phyloP scores from a whole-genome alignment of 2,113 vertebrate genomes.

The Chaenogobius annularis region DNA sequence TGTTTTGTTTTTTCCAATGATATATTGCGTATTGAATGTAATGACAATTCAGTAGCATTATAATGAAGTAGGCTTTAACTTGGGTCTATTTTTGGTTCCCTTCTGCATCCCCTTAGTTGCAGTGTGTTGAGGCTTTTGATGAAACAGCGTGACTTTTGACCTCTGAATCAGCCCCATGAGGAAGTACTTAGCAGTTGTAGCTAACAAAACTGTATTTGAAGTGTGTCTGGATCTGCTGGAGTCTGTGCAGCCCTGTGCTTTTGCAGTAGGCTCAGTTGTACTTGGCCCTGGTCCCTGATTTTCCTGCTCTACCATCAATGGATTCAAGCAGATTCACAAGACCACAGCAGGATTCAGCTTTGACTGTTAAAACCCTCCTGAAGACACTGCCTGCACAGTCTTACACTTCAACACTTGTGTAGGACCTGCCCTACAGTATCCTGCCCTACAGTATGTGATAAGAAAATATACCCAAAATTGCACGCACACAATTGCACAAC shows the following conservation, averaged over 20 bases:
- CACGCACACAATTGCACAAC: too few relatives aligned
- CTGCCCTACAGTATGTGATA: too few relatives aligned
- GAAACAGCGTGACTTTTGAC: constrained; percentile 63
- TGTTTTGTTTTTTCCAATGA: too few relatives aligned
- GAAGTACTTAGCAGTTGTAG: constrained; percentile 68
- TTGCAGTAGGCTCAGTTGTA: not conserved
- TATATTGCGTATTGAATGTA: too few relatives aligned
- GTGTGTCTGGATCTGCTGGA: constrained; percentile 18
- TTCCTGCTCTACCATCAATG: not conserved
- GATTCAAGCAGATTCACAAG: not conserved
- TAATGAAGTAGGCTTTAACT: too few relatives aligned
- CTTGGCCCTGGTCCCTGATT: not conserved
- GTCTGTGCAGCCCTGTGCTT: not conserved
- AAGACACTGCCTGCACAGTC: too few relatives aligned
- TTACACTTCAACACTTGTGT: too few relatives aligned
- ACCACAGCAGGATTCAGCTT: not conserved
- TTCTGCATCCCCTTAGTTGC: constrained; percentile 43
- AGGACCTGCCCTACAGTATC: too few relatives aligned
- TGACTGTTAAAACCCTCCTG: too few relatives aligned
- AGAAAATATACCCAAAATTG: too few relatives aligned
- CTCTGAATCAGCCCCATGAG: constrained; percentile 65
- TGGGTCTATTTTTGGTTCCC: too few relatives aligned
- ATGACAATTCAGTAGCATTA: too few relatives aligned
- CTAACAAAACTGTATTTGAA: constrained; percentile 37
- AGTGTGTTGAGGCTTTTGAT: constrained; percentile 59